phyloP scores from a whole-genome alignment of 2,113 vertebrate genomes.

The Stercorarius parasiticus region DNA sequence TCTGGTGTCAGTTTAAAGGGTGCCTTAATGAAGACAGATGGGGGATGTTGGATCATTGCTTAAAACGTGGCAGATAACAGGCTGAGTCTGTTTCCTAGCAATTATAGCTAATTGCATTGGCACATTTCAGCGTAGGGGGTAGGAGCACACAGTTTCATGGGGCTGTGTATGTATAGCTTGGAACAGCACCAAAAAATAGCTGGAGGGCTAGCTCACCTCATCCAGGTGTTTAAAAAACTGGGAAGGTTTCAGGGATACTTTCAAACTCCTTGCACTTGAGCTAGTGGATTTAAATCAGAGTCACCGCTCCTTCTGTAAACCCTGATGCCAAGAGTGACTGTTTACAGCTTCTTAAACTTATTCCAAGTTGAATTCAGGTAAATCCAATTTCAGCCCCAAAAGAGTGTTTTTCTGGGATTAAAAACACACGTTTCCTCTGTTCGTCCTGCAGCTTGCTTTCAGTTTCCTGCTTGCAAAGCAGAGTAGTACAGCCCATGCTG shows the following conservation, averaged over 20 bases:
- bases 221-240: not conserved
- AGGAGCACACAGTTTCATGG: not conserved
- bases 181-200: not conserved
- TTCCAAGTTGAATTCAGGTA: not conserved
- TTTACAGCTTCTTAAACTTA: not conserved
- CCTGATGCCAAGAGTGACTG: not conserved
- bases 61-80: slow-evolving; percentile 51
- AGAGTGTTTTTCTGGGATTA: not conserved
- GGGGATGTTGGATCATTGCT: slow-evolving; percentile 40
- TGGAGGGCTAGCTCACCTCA: not conserved
- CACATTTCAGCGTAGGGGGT: not conserved
- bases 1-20: slow-evolving; percentile 26
- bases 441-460: not conserved
- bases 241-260: not conserved
- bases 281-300: not conserved
- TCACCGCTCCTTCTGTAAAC: not conserved
- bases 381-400: not conserved
- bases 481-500: not conserved
- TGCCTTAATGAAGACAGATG: slow-evolving; percentile 54
- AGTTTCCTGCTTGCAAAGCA: not conserved
- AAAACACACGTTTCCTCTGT: not conserved
- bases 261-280: not conserved
- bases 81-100: slow-evolving; percentile 45
- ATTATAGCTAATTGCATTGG: slow-evolving; percentile 51
- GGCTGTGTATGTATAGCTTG: not conserved